Base-by-base conservation (phyloP, 2,888 invertebrate species). In the Chrysodeixis includens region DNA sequence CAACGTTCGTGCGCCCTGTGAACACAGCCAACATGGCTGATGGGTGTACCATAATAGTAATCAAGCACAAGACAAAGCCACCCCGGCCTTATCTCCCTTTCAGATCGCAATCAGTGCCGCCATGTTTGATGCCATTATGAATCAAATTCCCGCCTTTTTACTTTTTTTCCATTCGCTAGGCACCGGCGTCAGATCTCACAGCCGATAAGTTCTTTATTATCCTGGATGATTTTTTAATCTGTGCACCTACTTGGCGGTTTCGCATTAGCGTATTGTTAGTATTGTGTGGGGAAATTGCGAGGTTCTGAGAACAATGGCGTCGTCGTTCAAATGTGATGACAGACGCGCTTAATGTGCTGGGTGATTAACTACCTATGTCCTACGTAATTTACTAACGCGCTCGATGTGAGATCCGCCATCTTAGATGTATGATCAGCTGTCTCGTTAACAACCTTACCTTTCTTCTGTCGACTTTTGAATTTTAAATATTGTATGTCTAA, bases 211-310 rank as follows among this genome's bases (percentile, higher is more conserved):
- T 90, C 92, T 92, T 93, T 93, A 94, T 93, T 93, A 93, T 93
- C 91, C 93, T 92, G 92, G 91, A 93, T 93, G 92, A 93, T 93
- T 92, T 93, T 93, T 93, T 93, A 92, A 93, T 93, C 92, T 92
- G 86, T 86, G 88, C 78, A 84, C 83, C 85, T 86, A 90, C 86
- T 86, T 81, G 85, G 86, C 87, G 88, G 88, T 90, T 92, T 92
- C 88, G 85, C 89, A 90, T 90, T 89, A 87, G 74, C 86, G 87
- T 88, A 88, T 88, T 88, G 82, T 88, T 85, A 83, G 78, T 79
- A 74, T 86, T 86, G 82, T 84, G 82, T 79, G 72, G 68, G 76
- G 74, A 71, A 72, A 81, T 74, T 81, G 81, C 66, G 59, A 72
- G 56, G 57, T 73, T 76, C 72, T 62, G 62, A 73, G 74, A 81